Evolutionary conservation across 2,797 vertebrate genomes (phyloP).

Genomic region (Pangasius macronema): DNA sequence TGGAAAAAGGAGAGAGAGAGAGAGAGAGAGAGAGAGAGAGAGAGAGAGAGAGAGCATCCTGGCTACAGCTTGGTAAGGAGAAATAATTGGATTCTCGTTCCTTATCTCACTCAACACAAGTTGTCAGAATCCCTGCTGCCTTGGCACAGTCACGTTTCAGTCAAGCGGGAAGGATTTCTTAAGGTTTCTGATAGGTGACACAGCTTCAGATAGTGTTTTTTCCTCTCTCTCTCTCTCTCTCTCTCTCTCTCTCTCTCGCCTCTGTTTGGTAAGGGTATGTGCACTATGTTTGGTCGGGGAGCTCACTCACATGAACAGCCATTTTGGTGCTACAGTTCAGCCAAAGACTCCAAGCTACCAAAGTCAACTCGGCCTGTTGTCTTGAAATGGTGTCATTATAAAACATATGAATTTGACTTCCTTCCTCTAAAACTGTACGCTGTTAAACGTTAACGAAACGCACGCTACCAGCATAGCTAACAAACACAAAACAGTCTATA

Average conservation of each 20-base stretch:
- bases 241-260: not conserved
- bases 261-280: not conserved
- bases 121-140: conserved; percentile 61
- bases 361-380: not conserved
- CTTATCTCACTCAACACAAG: conserved; percentile 59
- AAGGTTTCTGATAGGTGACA: conserved; percentile 59
- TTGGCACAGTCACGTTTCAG: conserved; percentile 57
- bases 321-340: not conserved
- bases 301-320: not conserved
- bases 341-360: not conserved
- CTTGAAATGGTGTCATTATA: not conserved
- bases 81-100: conserved; percentile 66
- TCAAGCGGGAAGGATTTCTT: conserved; percentile 57
- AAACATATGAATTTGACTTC: too few species aligned
- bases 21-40: conserved; percentile 33
- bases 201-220: conserved; percentile 51
- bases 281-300: too few species aligned
- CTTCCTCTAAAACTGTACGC: too few species aligned
- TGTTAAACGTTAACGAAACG: not conserved
- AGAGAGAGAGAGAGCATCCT: conserved; percentile 40
- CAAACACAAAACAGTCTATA: too few species aligned
- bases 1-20: conserved; percentile 25
- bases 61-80: conserved; percentile 58
- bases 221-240: not conserved
- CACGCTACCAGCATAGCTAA: not conserved